Evolutionary conservation across 2,888 invertebrate genomes (phyloP).

Genomic region (Meandrusa payeni): DNA sequence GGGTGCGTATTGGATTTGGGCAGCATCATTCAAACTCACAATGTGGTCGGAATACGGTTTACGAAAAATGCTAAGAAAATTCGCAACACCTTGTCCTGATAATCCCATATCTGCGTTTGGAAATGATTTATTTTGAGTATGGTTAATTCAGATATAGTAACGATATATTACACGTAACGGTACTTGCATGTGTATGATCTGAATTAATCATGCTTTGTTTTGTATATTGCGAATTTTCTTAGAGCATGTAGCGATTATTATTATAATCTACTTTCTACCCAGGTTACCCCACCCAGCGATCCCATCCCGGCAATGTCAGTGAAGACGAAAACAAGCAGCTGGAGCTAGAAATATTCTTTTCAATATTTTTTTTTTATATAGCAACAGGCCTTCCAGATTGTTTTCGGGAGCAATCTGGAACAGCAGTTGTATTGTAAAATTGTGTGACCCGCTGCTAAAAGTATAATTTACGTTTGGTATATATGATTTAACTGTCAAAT

Average conservation of each 20-base stretch:
- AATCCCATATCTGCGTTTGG: conserved; percentile 19
- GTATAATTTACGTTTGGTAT: too few species aligned
- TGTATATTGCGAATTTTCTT: conserved; percentile 52
- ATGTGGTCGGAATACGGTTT: conserved; percentile 48
- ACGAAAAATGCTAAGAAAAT: conserved; percentile 45
- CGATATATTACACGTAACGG: background rate
- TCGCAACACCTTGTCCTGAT: conserved; percentile 38
- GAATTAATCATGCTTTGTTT: conserved; percentile 32
- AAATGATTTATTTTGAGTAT: conserved; percentile 26
- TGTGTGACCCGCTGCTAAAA: too few species aligned
- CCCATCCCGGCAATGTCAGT: conserved; percentile 74
- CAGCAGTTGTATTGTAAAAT: conserved; percentile 1
- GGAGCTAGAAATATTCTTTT: conserved; percentile 49
- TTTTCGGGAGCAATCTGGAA: conserved; percentile 10
- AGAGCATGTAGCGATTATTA: conserved; percentile 43
- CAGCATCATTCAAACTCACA: conserved; percentile 77
- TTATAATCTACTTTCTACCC: conserved; percentile 53
- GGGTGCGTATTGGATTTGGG: conserved; percentile 65
- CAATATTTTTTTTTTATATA: conserved; percentile 16
- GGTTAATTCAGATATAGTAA: conserved; percentile 33
- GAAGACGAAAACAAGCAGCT: conserved; percentile 78
- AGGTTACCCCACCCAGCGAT: conserved; percentile 76
- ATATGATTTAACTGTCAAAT: too few species aligned
- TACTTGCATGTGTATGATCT: conserved; percentile 24
- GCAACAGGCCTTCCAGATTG: conserved; percentile 13